These are phyloP conservation scores for Babylonia areolata DNA, from an alignment of 1,140 invertebrate species.

Conservation along the genomic window DNA sequence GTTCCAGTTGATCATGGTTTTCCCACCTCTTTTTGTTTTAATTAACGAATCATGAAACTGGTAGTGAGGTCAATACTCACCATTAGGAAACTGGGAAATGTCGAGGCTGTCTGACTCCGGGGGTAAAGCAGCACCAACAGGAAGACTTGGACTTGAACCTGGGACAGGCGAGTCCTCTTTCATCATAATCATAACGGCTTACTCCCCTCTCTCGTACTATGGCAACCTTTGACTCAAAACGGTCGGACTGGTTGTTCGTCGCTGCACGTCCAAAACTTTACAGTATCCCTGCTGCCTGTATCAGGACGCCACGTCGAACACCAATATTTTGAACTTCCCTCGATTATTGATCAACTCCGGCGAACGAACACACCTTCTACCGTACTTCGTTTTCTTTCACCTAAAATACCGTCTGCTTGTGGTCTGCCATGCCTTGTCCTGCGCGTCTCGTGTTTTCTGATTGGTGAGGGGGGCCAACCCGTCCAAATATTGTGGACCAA, in stretches of 20 bases:
- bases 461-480: slow-evolving; percentile 7
- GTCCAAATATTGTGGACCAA: neutral
- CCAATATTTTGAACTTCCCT: neutral
- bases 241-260: neutral
- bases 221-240: neutral
- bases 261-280: neutral
- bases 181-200: slow-evolving; percentile 28
- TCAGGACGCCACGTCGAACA: neutral
- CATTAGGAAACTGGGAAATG: neutral
- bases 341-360: slow-evolving; percentile 8
- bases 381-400: neutral
- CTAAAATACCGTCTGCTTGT: neutral
- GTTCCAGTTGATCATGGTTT: neutral
- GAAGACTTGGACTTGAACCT: slow-evolving; percentile 16
- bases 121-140: neutral
- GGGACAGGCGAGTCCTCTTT: slow-evolving; percentile 14
- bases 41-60: neutral
- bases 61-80: neutral
- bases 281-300: too few relatives aligned
- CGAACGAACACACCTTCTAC: too few relatives aligned
- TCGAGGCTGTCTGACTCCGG: neutral
- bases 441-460: neutral
- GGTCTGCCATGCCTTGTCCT: neutral
- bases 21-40: neutral
- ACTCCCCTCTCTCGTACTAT: neutral